phyloP scores from a whole-genome alignment of 1,140 invertebrate genomes.

The Aphis gossypii region DNA sequence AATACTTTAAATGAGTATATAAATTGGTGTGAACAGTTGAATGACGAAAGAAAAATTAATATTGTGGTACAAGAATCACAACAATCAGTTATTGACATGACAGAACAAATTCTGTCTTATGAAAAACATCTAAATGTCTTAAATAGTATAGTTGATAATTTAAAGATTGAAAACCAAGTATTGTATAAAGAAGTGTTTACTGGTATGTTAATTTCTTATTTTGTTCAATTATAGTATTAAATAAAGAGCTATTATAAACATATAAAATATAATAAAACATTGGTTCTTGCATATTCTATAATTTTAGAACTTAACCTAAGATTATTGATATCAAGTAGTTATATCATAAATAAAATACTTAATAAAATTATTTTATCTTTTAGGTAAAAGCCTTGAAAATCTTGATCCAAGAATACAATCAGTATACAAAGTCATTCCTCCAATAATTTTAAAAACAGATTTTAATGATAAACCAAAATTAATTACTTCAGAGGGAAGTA shows the following conservation, averaged over 20 bases:
- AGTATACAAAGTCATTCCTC: not conserved
- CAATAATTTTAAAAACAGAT: constrained; percentile 24
- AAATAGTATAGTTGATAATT: constrained; percentile 14
- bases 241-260: too few relatives aligned
- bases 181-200: constrained; percentile 20
- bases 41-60: not conserved
- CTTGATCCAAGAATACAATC: constrained; percentile 13
- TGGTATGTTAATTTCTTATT: constrained; percentile 10
- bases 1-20: constrained; percentile 18
- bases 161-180: constrained; percentile 11
- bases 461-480: not conserved
- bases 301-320: not conserved
- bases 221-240: not conserved
- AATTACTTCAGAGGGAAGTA: not conserved
- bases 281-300: not conserved
- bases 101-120: not conserved
- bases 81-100: constrained; percentile 25
- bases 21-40: constrained; percentile 32
- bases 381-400: constrained; percentile 19
- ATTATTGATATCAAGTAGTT: not conserved
- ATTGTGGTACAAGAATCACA: not conserved
- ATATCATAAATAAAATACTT: not conserved
- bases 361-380: not conserved
- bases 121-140: not conserved
- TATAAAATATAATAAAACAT: too few relatives aligned